A percentile compares a stretch with the other conserved stretches of the same genome.
Conservation (phyloP, 2,113 vertebrate species). For the Bubo bubo region DNA sequence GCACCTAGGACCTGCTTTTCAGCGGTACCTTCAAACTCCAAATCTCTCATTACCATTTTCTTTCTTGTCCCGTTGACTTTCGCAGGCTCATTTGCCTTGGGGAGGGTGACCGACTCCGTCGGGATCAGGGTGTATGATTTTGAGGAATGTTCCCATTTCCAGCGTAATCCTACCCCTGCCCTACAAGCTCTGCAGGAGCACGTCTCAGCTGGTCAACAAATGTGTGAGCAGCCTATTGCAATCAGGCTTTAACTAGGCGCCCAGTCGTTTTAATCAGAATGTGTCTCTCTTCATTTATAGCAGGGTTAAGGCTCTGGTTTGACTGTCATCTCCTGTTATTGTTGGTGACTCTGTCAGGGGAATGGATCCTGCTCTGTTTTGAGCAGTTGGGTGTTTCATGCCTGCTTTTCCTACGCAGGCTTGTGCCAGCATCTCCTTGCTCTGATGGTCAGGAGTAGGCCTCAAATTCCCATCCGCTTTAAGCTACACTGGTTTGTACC, state of each 20-base stretch:
- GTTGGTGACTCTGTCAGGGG: background rate
- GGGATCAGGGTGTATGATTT: background rate
- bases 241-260: background rate
- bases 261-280: background rate
- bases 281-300: background rate
- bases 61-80: background rate
- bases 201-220: background rate
- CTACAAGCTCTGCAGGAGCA: background rate
- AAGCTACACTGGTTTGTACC: background rate
- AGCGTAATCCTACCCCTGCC: background rate
- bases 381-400: background rate
- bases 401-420: background rate
- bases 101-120: fast-evolving
- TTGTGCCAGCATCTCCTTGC: background rate
- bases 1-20: background rate
- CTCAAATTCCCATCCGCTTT: background rate
- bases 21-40: background rate
- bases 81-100: background rate
- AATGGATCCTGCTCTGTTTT: background rate
- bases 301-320: background rate
- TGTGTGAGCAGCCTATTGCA: background rate
- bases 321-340: background rate
- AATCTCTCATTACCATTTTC: background rate
- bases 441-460: background rate
- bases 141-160: background rate